Conservation (phyloP, 2,113 vertebrate species). For the Ranitomeya variabilis region DNA sequence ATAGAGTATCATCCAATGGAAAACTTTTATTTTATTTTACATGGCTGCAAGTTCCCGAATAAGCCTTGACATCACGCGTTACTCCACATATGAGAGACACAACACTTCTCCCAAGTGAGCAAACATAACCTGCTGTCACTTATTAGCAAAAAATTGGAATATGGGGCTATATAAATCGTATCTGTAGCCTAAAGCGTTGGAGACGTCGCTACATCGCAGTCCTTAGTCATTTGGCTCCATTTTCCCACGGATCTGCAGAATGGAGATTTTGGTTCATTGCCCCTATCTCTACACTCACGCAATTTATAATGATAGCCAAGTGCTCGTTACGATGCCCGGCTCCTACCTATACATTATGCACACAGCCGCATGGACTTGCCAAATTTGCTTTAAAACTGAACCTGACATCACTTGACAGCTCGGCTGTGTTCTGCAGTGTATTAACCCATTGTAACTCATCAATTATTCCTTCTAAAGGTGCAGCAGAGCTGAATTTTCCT, state of each 20-base stretch:
- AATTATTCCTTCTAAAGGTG: neutral
- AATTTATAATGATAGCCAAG: neutral
- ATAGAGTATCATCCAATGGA: neutral
- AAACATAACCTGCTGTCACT: neutral
- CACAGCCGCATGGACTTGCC: neutral
- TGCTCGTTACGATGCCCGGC: neutral
- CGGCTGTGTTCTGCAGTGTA: slow-evolving; percentile 20
- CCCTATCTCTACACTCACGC: neutral
- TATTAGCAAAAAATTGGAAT: neutral
- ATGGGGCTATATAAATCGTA: neutral
- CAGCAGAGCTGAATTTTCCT: neutral
- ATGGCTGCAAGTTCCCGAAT: neutral
- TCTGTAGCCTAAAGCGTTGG: neutral
- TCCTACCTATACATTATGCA: slow-evolving; percentile 50
- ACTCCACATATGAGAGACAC: neutral
- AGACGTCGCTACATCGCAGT: neutral
- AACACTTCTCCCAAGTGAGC: too few species aligned
- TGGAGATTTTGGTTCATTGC: slow-evolving; percentile 8
- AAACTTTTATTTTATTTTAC: neutral
- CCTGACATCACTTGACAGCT: slow-evolving; percentile 12
- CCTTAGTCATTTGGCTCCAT: neutral
- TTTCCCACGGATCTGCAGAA: slow-evolving; percentile 22
- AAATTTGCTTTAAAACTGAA: slow-evolving; percentile 38
- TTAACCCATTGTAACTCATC: neutral
- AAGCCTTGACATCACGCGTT: neutral